Percentiles rank a stretch among this genome's conserved stretches.
Conservation (phyloP, 2,113 vertebrate genomes). For the Nettapus auritus region DNA sequence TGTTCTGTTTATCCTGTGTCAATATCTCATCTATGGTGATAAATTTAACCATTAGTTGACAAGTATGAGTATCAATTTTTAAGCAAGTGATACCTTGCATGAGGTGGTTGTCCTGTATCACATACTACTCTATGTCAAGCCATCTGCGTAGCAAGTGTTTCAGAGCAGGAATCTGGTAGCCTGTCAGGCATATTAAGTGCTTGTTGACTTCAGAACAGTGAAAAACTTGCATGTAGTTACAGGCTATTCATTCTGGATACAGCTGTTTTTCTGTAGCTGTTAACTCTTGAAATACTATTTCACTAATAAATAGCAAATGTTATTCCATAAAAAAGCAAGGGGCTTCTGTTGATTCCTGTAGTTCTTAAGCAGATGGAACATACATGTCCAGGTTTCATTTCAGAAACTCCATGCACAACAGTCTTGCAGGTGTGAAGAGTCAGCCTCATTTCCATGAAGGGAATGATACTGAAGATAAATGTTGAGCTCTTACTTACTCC, state of each 20-base stretch:
- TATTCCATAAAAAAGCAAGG: conserved; percentile 33
- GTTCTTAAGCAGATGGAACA: conserved; percentile 30
- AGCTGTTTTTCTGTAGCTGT: not conserved
- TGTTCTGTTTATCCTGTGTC: not conserved
- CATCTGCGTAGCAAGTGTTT: not conserved
- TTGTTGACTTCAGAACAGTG: not conserved
- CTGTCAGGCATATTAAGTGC: not conserved
- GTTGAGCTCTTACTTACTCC: not conserved
- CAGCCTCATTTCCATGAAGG: not conserved
- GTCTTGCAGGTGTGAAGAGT: not conserved
- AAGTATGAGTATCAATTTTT: not conserved
- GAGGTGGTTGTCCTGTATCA: not conserved
- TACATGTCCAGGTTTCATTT: conserved; percentile 6
- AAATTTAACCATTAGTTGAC: not conserved
- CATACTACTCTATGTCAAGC: not conserved
- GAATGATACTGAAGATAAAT: not conserved
- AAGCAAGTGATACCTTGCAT: not conserved
- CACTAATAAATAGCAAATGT: conserved; percentile 13
- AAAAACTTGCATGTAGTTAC: not conserved
- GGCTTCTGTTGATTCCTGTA: conserved; percentile 37
- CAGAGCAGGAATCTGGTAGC: not conserved
- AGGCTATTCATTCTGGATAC: not conserved
- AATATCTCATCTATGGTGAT: not conserved
- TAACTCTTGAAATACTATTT: not conserved
- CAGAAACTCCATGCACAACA: not conserved